Percentiles rank a stretch among this genome's conserved stretches.
Conservation (phyloP, 2,888 invertebrate species). For the Aleiodes alternator region DNA sequence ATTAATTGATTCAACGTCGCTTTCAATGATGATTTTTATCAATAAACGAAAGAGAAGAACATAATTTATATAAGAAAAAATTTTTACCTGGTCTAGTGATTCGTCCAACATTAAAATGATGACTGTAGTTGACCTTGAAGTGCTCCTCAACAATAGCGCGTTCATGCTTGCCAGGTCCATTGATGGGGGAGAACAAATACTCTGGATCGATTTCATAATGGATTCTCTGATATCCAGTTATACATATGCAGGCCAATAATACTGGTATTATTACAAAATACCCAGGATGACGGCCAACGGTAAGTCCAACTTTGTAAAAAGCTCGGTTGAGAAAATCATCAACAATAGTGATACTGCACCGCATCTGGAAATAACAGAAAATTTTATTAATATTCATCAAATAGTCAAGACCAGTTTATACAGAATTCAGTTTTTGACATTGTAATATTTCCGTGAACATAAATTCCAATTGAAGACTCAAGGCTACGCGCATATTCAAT, state of each 20-base stretch:
- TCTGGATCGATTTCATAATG: constrained; percentile 95
- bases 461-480: background rate
- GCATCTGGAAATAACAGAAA: constrained; percentile 79
- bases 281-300: constrained; percentile 89
- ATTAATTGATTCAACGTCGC: too few species aligned
- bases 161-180: constrained; percentile 90
- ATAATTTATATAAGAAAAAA: constrained; percentile 8
- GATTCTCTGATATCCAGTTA: constrained; percentile 91
- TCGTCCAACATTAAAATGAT: constrained; percentile 89
- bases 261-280: constrained; percentile 94
- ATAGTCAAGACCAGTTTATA: background rate
- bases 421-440: too few species aligned
- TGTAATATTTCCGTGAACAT: background rate
- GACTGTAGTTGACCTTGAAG: constrained; percentile 93
- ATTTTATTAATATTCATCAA: constrained; percentile 1
- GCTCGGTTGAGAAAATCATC: constrained; percentile 87
- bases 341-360: constrained; percentile 84
- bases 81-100: constrained; percentile 88
- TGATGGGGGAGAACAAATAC: constrained; percentile 92
- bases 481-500: background rate
- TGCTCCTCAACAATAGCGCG: constrained; percentile 87
- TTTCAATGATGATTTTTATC: background rate
- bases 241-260: constrained; percentile 86
- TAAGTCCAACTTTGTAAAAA: constrained; percentile 87
- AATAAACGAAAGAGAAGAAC: background rate